phyloP scores from a whole-genome alignment of 2,888 invertebrate species.

The Torymus texanus region DNA sequence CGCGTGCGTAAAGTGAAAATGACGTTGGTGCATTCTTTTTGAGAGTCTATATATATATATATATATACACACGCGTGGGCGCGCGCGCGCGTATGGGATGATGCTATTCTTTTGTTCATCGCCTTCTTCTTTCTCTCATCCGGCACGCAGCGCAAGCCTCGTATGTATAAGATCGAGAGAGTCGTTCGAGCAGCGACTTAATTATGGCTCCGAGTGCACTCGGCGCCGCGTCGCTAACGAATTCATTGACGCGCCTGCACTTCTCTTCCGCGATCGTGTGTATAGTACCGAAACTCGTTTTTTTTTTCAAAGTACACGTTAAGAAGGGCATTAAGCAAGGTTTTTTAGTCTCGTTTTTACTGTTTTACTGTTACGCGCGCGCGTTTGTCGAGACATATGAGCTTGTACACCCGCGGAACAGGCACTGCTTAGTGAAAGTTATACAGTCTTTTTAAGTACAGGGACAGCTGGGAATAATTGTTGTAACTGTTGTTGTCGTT shows the following conservation, averaged over 20 bases:
- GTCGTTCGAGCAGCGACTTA: not conserved
- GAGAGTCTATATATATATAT: too few relatives aligned
- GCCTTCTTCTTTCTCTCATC: not conserved
- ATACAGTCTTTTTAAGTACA: slow-evolving; percentile 37
- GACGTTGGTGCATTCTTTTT: slow-evolving; percentile 36
- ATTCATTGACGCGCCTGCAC: slow-evolving; percentile 19
- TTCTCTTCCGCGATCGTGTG: too few relatives aligned
- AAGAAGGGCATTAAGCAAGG: not conserved
- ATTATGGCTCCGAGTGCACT: slow-evolving; percentile 10
- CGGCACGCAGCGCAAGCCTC: not conserved
- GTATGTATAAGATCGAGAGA: not conserved
- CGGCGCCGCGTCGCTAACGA: slow-evolving; percentile 23
- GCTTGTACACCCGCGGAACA: not conserved
- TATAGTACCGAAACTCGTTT: slow-evolving; percentile 30
- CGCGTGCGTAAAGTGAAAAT: slow-evolving; percentile 29
- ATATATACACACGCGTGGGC: too few relatives aligned
- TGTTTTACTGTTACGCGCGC: slow-evolving; percentile 38
- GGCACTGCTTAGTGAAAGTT: slow-evolving; percentile 46
- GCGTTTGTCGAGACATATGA: not conserved
- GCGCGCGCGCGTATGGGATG: not conserved
- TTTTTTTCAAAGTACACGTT: not conserved
- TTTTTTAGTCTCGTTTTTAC: slow-evolving; percentile 33
- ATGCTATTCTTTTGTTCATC: slow-evolving; percentile 17
- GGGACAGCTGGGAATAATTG: slow-evolving; percentile 34
- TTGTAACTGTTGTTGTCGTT: slow-evolving; percentile 30